Base-by-base conservation (phyloP, 2,113 vertebrate species). In the Loxodonta africana region DNA sequence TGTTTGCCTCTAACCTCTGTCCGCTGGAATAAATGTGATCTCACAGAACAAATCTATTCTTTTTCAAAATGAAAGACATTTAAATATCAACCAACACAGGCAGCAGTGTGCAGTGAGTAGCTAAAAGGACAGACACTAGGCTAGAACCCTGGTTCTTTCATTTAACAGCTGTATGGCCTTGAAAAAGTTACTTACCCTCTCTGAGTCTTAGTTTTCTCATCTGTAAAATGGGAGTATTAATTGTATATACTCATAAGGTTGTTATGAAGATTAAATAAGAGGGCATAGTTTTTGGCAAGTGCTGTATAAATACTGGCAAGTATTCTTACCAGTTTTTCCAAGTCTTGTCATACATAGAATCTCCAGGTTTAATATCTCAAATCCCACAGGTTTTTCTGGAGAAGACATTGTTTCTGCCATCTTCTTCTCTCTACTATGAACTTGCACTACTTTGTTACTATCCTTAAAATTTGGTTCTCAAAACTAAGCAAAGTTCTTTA, bases 231-330 rank as follows among this genome's bases (percentile, higher is more conserved):
- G 21, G 33, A 1, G 20, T 91, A 48, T 41, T 71, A 71, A 77
- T 48, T 83, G 28, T 20, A 26, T 4, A 46, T 83, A 21, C 21
- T 57, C 44, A 65, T 57, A 33, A 62, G 60, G 17, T 86, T 80
- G 78, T 63, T 92, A 37, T 57, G 67, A 73, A 21, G 33, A 89
- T 69, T 94, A 92, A 84, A 44, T 57, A 33, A 94, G 20, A 73
- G 3, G 44, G 4, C 4, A 28, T 90, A 26, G 17, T 76, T 10
- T 25, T 44, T 94, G 28, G 6, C 2, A 67, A 51, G 23, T 41
- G 18, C 76, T 77, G 14, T 73, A 69, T 67, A 94, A 87, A 78
- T 62, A 1, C 8, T 48, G 46, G 15, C 3, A 57, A 76, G 20
- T 46, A 81, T 81, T 28, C 10, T 10, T 41, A 69, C 51, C 9